Base-by-base conservation (phyloP, 2,797 vertebrate genomes). In the Euthynnus affinis region DNA sequence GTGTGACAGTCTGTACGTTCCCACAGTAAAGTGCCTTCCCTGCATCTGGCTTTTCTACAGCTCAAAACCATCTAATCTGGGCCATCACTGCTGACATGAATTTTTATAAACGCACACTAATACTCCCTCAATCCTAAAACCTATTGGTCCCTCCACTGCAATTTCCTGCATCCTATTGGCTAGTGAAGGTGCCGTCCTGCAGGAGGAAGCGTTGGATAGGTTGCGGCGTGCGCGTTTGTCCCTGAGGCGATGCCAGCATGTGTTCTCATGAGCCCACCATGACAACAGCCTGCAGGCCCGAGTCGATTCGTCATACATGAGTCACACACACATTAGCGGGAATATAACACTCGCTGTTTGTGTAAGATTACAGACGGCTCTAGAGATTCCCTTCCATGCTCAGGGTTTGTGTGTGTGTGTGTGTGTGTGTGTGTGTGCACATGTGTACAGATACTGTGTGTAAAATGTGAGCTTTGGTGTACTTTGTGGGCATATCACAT, bases 11-110 rank as follows among this genome's bases (percentile, higher is more conserved):
- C 62, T 57, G 73, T 40, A 77, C 5, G 20, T 75, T 81, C 59
- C 40, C 52, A 49, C 53, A 58, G 61, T 70, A 49, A 80, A 60
- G 72, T 72, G 42, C 76, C 34, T 42, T 76, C 65, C 37, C 67
- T 65, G 23, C 73, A 84, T 87, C 67, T 81, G 82, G 78, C 78
- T 83, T 87, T 88, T 76, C 76, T 78, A 44, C 81, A 60, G 78
- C 87, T 87, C 80, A 70, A 63, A 86, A 74, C 55, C 59, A 10
- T 80, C 82, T 89, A 86, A 89, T 91, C 84, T 91, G 83, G 81
- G 86, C 68, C 82, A 77, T 80, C 76, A 22, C 64, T 9, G 65
- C 90, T 81, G 85, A 88, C 77, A 87, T 83, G 79, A 82, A 80
- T 85, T 88, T 88, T 74, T 78, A 79, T 78, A 85, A 90, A 87